These are phyloP conservation scores for Lycocerus yunnanus DNA, from an alignment of 2,888 invertebrate genomes.

Conservation along the genomic window DNA sequence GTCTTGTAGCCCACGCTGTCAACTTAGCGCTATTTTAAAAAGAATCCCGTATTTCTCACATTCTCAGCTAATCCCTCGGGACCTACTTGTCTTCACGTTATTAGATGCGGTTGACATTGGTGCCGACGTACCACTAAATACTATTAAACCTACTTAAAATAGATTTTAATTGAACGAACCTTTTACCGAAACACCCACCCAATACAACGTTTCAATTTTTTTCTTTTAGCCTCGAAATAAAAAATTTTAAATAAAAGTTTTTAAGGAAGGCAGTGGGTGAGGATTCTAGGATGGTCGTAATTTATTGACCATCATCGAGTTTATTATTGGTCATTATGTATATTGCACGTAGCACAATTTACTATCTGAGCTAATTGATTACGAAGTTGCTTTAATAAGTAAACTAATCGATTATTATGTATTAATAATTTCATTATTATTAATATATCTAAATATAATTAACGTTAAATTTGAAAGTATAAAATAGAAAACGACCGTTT, in stretches of 20 bases:
- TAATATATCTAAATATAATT: not conserved
- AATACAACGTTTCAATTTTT: not conserved
- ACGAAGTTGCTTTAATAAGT: not conserved
- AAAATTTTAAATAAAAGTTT: not conserved
- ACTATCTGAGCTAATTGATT: not conserved
- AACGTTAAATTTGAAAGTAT: not conserved
- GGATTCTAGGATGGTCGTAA: no score
- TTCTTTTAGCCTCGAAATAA: not conserved
- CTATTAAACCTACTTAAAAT: constrained; percentile 13
- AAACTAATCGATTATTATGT: not conserved
- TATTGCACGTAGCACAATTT: not conserved
- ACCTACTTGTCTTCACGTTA: constrained; percentile 45
- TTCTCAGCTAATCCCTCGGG: constrained; percentile 45
- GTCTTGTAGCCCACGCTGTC: constrained; percentile 44
- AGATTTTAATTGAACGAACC: constrained; percentile 3
- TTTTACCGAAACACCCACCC: not conserved
- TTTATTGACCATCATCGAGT: no score
- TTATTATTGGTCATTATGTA: not conserved
- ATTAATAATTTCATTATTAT: not conserved
- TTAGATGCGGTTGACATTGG: constrained; percentile 33
- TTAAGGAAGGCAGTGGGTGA: no score
- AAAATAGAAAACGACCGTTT: not conserved
- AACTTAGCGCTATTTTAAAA: constrained; percentile 41
- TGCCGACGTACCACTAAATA: constrained; percentile 30
- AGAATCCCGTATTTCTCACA: constrained; percentile 36